Evolutionary conservation across 1,140 invertebrate genomes (phyloP).

Genomic region (Neomicropteryx cornuta): DNA sequence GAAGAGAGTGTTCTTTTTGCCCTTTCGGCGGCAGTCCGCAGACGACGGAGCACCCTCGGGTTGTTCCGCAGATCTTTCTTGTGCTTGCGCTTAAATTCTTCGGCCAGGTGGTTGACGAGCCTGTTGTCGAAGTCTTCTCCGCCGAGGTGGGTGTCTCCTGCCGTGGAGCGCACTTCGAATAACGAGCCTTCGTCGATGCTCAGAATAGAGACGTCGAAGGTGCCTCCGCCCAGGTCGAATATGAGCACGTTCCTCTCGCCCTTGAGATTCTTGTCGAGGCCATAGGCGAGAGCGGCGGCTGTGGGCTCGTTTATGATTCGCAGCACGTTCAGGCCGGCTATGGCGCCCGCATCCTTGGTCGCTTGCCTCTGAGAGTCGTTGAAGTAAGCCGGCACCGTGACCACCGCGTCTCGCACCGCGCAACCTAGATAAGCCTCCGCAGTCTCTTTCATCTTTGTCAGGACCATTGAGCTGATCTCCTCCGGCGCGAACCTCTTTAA

Average conservation of each 20-base stretch:
- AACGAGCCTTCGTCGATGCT: slow-evolving; percentile 57
- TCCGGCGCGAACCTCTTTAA: slow-evolving; percentile 61
- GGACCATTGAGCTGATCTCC: slow-evolving; percentile 69
- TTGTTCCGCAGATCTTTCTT: slow-evolving; percentile 36
- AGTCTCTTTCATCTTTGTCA: slow-evolving; percentile 72
- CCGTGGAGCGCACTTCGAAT: slow-evolving; percentile 57
- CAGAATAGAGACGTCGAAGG: slow-evolving; percentile 60
- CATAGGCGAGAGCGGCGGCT: slow-evolving; percentile 64
- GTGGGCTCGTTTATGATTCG: slow-evolving; percentile 66
- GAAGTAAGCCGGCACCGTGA: slow-evolving; percentile 45
- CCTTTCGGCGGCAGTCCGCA: slow-evolving; percentile 49
- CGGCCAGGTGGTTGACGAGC: slow-evolving; percentile 53
- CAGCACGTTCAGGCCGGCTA: slow-evolving; percentile 54
- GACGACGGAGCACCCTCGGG: slow-evolving; percentile 40
- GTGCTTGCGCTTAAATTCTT: slow-evolving; percentile 39
- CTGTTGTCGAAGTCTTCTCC: slow-evolving; percentile 74
- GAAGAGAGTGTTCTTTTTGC: slow-evolving; percentile 41
- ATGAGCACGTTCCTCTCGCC: slow-evolving; percentile 50
- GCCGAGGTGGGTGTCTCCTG: slow-evolving; percentile 44
- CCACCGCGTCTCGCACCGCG: slow-evolving; percentile 52
- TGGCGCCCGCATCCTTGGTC: slow-evolving; percentile 52
- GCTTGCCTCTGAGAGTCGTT: slow-evolving; percentile 44
- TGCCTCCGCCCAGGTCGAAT: slow-evolving; percentile 41
- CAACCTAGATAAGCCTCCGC: slow-evolving; percentile 68
- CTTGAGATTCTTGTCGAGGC: slow-evolving; percentile 61